Base-by-base conservation (phyloP, 2,797 vertebrate species). In the Neosilurus mollespiculum region DNA sequence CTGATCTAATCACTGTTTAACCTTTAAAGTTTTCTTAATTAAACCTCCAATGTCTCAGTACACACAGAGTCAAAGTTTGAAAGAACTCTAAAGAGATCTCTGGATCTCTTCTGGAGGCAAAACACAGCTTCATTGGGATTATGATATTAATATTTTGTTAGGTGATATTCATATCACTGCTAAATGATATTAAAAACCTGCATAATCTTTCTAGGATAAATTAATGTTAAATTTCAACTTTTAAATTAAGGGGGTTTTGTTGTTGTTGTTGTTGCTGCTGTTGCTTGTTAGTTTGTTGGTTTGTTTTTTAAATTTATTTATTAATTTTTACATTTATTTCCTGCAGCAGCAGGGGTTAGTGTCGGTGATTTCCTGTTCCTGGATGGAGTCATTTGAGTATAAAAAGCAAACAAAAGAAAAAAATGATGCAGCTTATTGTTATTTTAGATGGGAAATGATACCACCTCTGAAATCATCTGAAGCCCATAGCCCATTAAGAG, bases 1-100 rank as follows among this genome's bases (percentile, higher is more conserved):
- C 30, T 43, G 22, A 58, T 26, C 26, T 69, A 83, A 83, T 76
- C 62, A 82, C 67, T 56, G 56, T 58, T 77, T 37, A 78, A 59
- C 53, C 51, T 82, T 82, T 67, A n/a, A 77, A 12, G 18, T 59
- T 58, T 76, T 37, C 18, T 58, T 59, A 76, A 59, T 76, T 43
- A 77, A 43, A 2, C 12, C 30, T 59, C 18, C 6, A 77, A 43
- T n/a, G 16, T 77, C 11, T 61, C 73, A 77, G n/a, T 43, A n/a
- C 56, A 15, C 56, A 59, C 11, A 59, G 20, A 56, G n/a, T 26
- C 53, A 58, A 18, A 9, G 56, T 14, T 59, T 12, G 30, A 61
- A 75, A 75, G 7, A 75, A n/a, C 30, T 76, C 26, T 22, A 82
- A 34, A 37, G 75, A 69, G 18, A 16, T 24, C 2, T 26, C 5